Percentiles rank a stretch among this genome's conserved stretches.
These are phyloP conservation scores for Coracias cyanogaster DNA, from an alignment of 2,797 vertebrate genomes.

Conservation along the genomic window DNA sequence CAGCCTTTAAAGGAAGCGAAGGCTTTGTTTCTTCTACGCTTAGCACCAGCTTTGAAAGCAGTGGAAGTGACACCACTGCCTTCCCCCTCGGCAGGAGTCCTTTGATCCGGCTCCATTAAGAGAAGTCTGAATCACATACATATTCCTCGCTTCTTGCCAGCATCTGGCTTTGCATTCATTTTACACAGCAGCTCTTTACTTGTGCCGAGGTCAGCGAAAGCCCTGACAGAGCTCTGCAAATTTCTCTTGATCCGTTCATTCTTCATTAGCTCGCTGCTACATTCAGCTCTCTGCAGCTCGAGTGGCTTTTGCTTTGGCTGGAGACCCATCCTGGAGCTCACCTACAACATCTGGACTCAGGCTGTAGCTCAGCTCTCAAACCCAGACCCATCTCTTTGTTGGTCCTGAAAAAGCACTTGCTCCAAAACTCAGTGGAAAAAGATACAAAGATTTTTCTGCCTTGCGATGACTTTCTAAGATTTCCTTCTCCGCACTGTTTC, in stretches of 20 bases:
- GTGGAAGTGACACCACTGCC: neutral
- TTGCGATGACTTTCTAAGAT: neutral
- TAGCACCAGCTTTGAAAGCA: neutral
- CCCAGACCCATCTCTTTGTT: neutral
- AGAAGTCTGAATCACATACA: neutral
- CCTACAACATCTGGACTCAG: neutral
- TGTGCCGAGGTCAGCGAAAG: neutral
- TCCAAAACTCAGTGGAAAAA: neutral
- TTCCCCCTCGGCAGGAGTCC: neutral
- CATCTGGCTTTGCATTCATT: neutral
- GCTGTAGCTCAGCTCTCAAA: neutral
- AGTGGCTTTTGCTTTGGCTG: neutral
- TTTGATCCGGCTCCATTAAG: slow-evolving; percentile 24
- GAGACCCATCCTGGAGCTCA: neutral
- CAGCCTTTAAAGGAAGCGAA: neutral
- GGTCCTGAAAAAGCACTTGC: fast-evolving
- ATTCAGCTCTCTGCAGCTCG: neutral
- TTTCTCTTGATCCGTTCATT: neutral
- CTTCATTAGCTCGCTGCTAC: neutral
- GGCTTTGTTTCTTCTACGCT: neutral
- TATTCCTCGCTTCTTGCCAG: neutral
- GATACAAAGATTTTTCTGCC: neutral
- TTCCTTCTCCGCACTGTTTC: neutral
- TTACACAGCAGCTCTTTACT: neutral
- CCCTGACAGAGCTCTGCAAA: neutral